These are phyloP conservation scores for Shinisaurus crocodilurus DNA, from an alignment of 2,113 vertebrate genomes.

Conservation along the genomic window DNA sequence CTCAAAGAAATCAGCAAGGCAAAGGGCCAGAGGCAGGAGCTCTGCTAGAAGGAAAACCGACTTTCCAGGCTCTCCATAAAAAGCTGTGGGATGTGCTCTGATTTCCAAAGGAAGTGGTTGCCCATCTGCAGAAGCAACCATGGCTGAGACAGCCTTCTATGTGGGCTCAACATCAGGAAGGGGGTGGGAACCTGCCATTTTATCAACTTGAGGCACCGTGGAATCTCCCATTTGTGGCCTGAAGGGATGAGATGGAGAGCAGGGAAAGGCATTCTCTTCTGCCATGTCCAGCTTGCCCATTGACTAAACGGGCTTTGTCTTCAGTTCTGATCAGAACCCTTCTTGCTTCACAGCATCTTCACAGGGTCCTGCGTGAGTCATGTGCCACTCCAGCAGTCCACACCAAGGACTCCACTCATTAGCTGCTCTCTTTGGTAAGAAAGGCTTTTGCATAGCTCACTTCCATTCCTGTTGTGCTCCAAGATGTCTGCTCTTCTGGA, in stretches of 20 bases:
- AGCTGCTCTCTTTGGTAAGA: no score
- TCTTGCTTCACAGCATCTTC: accelerated
- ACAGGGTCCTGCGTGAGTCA: accelerated
- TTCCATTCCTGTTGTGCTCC: neutral
- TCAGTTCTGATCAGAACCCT: neutral
- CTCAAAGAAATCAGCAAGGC: neutral
- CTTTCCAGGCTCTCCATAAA: neutral
- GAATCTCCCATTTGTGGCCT: neutral
- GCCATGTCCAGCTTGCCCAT: neutral
- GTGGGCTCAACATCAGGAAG: neutral
- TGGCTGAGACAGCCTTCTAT: neutral
- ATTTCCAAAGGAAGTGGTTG: neutral
- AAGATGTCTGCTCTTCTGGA: neutral
- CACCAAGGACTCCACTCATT: no score
- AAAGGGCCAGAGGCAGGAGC: neutral
- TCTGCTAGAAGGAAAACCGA: neutral
- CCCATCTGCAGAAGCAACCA: neutral
- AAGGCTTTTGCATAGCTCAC: no score
- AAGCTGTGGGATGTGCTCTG: neutral
- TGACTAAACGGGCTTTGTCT: no score
- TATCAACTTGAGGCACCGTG: neutral
- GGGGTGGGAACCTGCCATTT: no score
- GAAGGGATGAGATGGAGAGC: neutral
- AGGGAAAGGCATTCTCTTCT: neutral
- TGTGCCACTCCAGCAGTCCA: accelerated